Conservation (phyloP, 2,113 vertebrate species). For the Leiothrix lutea region DNA sequence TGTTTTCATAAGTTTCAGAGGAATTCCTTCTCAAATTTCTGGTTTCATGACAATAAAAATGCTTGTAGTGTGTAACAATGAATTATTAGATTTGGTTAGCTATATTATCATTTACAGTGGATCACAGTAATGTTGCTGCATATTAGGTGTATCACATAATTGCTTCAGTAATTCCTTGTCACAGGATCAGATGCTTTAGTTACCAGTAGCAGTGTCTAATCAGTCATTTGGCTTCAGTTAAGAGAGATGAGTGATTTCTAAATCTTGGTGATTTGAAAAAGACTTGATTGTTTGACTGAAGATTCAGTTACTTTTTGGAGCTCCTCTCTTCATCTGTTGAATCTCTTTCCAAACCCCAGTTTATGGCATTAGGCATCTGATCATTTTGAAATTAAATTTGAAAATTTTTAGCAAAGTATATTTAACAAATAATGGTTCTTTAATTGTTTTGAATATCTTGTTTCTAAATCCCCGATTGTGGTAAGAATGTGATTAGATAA, state of each 20-base stretch:
- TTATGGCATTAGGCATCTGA: background rate
- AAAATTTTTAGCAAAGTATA: background rate
- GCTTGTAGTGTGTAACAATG: background rate
- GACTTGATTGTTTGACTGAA: background rate
- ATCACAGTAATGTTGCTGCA: background rate
- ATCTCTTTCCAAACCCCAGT: background rate
- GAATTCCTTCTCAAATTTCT: background rate
- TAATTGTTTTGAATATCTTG: background rate
- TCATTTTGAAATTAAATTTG: background rate
- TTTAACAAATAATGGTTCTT: background rate
- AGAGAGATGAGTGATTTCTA: background rate
- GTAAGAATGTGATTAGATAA: slow-evolving; percentile 2
- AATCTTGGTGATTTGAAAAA: background rate
- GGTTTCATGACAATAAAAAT: background rate
- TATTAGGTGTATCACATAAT: background rate
- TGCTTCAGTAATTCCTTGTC: background rate
- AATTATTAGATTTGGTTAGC: background rate
- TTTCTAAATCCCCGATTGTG: background rate
- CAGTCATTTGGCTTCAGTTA: background rate
- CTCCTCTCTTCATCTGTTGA: background rate
- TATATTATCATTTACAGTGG: background rate
- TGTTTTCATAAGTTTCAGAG: background rate
- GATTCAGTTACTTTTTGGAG: background rate
- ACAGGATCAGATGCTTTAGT: background rate
- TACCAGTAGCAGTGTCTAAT: background rate